Evolutionary conservation across 1,140 invertebrate genomes (phyloP), one percentile per base, ranked within the genome.

Genomic region (Latrodectus geometricus): DNA sequence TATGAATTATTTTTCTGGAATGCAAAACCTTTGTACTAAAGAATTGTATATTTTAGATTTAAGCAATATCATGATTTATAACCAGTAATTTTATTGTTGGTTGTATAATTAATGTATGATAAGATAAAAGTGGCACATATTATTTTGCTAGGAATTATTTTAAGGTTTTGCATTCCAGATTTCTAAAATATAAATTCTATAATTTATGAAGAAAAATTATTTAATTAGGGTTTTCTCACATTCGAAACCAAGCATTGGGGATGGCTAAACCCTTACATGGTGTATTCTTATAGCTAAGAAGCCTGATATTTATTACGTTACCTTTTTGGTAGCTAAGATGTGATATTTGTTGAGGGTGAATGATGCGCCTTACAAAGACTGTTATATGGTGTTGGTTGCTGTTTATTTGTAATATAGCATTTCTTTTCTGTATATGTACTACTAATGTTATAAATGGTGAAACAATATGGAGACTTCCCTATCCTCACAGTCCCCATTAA

Each of bases 371-470:
- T 86, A 86, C 70, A 80, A 86, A 86, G 85, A 86, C 85, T 86
- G 85, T 86, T 86, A 86, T 74, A 86, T 86, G 85, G 85, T 86
- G 85, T 79, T 80, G 85, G 85, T 86, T 86, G 75, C 83, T 86
- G 74, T 86, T 86, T 80, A 86, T 86, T 86, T 86, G 85, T 86
- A 86, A 73, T 80, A 86, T 86, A 86, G 85, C 76, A 79, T 86
- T 80, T 85, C 69, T 70, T 61, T 78, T 49, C 65, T 77, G 35
- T 70, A 78, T 70, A 72, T 85, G 83, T 85, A 54, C 66, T 76
- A 78, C 75, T 77, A 72, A 85, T 85, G 83, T 70, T 84, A 84
- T n/a, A 76, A 35, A 54, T 14, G 14, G 11, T 15, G 14, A 73
- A 54, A 52, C 11, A 15, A 14, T 61, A 61, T 61, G 48, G 70